These are phyloP conservation scores for Selene dorsalis DNA, from an alignment of 2,797 vertebrate species.

Conservation along the genomic window DNA sequence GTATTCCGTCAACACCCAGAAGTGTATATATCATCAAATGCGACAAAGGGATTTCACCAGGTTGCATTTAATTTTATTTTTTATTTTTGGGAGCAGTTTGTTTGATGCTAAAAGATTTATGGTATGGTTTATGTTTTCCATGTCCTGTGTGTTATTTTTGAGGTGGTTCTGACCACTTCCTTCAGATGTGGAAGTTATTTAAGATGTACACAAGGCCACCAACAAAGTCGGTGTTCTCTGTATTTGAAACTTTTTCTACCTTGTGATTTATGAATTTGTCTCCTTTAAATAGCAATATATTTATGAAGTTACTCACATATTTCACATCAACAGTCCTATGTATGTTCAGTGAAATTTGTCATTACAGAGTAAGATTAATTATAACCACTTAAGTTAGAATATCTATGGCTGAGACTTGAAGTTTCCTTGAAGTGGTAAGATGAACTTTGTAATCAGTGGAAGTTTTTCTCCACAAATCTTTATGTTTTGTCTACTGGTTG, in stretches of 20 bases:
- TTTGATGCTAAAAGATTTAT: conserved; percentile 54
- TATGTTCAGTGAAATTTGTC: conserved; percentile 19
- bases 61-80: conserved; percentile 35
- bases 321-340: conserved; percentile 1
- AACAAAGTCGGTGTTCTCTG: conserved; percentile 30
- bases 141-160: conserved; percentile 33
- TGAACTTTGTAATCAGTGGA: conserved; percentile 46
- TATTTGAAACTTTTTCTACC: conserved; percentile 39
- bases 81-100: conserved; percentile 23
- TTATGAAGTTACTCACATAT: background rate
- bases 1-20: conserved; percentile 13
- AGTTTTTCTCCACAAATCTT: background rate
- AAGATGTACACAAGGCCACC: conserved; percentile 26
- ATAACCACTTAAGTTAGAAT: conserved; percentile 36
- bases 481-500: too few relatives aligned
- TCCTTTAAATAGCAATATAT: conserved; percentile 2
- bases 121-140: conserved; percentile 22
- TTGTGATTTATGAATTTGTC: conserved; percentile 29
- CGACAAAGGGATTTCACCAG: conserved; percentile 42
- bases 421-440: conserved; percentile 24
- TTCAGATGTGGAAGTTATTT: conserved; percentile 57
- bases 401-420: conserved; percentile 45
- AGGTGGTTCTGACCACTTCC: conserved; percentile 22
- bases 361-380: conserved; percentile 31
- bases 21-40: conserved; percentile 33